Evolutionary conservation across 2,888 invertebrate species (phyloP).

Genomic region (Chymomyza amoena): DNA sequence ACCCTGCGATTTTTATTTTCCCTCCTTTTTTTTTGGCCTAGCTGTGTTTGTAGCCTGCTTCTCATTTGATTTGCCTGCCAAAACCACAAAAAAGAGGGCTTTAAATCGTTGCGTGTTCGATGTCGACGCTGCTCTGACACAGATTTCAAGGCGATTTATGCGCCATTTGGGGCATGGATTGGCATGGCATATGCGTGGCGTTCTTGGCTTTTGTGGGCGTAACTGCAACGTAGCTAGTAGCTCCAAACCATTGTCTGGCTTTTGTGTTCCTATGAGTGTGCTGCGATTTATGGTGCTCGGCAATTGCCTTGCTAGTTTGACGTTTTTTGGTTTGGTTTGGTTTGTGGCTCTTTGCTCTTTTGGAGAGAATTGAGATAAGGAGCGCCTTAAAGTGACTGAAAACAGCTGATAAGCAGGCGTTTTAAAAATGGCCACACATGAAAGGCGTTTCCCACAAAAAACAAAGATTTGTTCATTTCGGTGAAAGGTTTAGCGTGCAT

Average conservation of each 20-base stretch:
- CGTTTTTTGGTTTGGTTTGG: no score
- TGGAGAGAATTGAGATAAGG: no score
- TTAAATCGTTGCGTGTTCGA: conserved; percentile 40
- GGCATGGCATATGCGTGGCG: not conserved
- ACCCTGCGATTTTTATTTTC: conserved; percentile 17
- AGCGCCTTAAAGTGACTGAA: no score
- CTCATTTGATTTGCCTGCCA: not conserved
- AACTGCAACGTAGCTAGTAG: not conserved
- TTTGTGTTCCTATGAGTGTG: conserved; percentile 23
- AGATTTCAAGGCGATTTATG: conserved; percentile 43
- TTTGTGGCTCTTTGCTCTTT: no score
- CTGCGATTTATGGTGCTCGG: not conserved
- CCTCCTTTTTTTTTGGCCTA: not conserved
- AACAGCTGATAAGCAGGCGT: no score
- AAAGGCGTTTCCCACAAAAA: no score
- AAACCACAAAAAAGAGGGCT: not conserved
- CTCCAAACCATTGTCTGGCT: conserved; percentile 24
- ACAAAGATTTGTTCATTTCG: no score
- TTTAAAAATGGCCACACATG: no score
- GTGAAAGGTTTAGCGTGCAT: no score
- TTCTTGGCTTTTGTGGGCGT: not conserved
- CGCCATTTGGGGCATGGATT: conserved; percentile 15
- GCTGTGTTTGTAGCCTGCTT: not conserved
- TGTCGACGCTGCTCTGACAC: conserved; percentile 39
- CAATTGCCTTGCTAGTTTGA: no score